These are phyloP conservation scores for Drosophila sucinea DNA, from an alignment of 1,140 invertebrate genomes.

Conservation along the genomic window DNA sequence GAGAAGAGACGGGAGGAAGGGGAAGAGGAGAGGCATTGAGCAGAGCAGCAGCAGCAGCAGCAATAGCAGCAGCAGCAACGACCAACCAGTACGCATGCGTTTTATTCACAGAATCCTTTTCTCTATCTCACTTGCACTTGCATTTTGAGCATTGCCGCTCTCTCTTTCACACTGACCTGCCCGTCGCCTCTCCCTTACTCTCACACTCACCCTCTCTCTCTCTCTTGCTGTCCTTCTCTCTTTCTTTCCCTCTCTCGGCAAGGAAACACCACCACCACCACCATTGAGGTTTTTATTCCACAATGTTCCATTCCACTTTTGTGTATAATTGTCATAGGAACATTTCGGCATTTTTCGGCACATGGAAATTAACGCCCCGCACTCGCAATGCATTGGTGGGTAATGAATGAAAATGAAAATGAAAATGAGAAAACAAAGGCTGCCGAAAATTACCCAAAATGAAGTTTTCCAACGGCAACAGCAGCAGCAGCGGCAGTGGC, in stretches of 20 bases:
- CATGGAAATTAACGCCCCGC: conserved; percentile 68
- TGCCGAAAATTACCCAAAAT: conserved; percentile 75
- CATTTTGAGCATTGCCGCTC: background rate
- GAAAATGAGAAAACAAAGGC: conserved; percentile 67
- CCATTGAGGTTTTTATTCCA: conserved; percentile 43
- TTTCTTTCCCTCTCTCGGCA: background rate
- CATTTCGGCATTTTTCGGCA: conserved; percentile 42
- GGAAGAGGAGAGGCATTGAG: background rate
- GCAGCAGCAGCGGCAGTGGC: conserved; percentile 25
- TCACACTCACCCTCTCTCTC: background rate
- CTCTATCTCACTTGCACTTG: conserved; percentile 23
- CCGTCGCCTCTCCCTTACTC: background rate
- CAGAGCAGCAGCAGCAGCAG: conserved; percentile 36
- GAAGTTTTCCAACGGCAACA: conserved; percentile 62
- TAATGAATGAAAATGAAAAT: conserved; percentile 81
- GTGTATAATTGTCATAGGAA: conserved; percentile 50
- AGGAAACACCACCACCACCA: conserved; percentile 29
- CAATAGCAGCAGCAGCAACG: conserved; percentile 33
- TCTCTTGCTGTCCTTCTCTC: background rate
- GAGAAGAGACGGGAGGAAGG: no score
- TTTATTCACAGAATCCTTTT: conserved; percentile 27
- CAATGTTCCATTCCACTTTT: conserved; percentile 17
- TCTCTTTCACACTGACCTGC: conserved; percentile 19
- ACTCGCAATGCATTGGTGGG: conserved; percentile 24
- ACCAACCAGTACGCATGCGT: conserved; percentile 70